Conservation (phyloP, 2,797 vertebrate species). For the Centropyge bicolor region DNA sequence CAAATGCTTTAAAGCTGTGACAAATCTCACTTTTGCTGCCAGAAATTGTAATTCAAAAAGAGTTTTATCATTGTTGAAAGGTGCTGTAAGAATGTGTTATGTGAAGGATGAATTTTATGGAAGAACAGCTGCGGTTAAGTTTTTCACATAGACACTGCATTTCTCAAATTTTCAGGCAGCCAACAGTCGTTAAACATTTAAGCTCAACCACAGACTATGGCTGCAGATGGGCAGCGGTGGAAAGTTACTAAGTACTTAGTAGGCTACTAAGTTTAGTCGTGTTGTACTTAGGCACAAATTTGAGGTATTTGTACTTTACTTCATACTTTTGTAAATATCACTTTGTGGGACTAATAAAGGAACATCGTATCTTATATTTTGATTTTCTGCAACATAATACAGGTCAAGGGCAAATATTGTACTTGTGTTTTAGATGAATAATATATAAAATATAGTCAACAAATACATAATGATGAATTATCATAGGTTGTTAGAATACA, state of each 20-base stretch:
- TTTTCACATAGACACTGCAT: neutral
- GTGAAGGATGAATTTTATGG: neutral
- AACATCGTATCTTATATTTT: too few relatives aligned
- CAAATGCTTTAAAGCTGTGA: conserved; percentile 8
- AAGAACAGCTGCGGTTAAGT: neutral
- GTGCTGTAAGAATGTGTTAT: neutral
- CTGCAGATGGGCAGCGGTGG: neutral
- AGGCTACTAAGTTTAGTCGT: neutral
- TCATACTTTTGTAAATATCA: too few relatives aligned
- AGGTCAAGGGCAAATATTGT: too few relatives aligned
- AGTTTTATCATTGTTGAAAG: conserved; percentile 14
- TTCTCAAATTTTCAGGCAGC: neutral
- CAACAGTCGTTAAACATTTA: neutral
- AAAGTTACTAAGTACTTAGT: neutral
- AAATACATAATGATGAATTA: neutral
- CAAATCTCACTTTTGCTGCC: neutral
- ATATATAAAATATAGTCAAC: neutral
- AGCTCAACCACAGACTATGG: neutral
- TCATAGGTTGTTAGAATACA: neutral
- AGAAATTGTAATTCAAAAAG: conserved; percentile 4
- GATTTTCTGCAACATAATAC: too few relatives aligned
- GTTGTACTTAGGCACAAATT: neutral
- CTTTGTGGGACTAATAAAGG: too few relatives aligned
- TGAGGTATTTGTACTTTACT: neutral
- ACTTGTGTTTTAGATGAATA: neutral